phyloP scores from a whole-genome alignment of 2,113 vertebrate species.

The Centropus unirufus region DNA sequence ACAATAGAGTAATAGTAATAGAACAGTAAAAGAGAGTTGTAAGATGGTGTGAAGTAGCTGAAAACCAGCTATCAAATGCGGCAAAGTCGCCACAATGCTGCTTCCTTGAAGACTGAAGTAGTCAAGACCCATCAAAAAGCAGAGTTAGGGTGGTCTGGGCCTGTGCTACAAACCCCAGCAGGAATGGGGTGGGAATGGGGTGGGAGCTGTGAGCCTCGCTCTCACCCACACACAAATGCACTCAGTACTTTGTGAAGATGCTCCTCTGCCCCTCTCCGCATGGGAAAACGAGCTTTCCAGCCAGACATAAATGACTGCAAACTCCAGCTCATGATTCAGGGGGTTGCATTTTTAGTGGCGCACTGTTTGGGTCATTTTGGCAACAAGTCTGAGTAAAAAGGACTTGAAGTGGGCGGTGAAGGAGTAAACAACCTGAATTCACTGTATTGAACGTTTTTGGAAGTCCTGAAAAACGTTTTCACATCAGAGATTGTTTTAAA shows the following conservation, averaged over 20 bases:
- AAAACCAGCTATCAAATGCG: background rate
- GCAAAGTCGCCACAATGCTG: background rate
- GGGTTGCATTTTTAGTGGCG: slow-evolving; percentile 38
- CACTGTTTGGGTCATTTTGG: slow-evolving; percentile 17
- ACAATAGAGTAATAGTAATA: no score
- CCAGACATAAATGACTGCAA: slow-evolving; percentile 42
- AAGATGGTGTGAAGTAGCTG: background rate
- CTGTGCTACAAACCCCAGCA: background rate
- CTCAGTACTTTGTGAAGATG: slow-evolving; percentile 28
- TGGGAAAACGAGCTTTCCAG: slow-evolving; percentile 64
- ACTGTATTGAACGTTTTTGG: background rate
- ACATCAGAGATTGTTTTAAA: background rate
- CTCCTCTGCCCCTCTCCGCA: slow-evolving; percentile 46
- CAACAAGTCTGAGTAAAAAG: slow-evolving; percentile 11
- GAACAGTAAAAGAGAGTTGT: background rate
- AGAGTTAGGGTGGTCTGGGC: background rate
- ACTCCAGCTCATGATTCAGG: slow-evolving; percentile 9
- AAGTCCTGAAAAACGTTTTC: background rate
- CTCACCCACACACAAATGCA: background rate
- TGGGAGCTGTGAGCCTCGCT: background rate
- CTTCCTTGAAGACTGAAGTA: background rate
- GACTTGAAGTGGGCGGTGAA: background rate
- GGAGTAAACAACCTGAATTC: slow-evolving; percentile 40
- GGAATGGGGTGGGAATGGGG: slow-evolving; percentile 4
- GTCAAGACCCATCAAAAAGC: background rate